Evolutionary conservation across 1,140 invertebrate species (phyloP), one percentile per base, ranked within the genome.

Genomic region (Drosophila santomea): DNA sequence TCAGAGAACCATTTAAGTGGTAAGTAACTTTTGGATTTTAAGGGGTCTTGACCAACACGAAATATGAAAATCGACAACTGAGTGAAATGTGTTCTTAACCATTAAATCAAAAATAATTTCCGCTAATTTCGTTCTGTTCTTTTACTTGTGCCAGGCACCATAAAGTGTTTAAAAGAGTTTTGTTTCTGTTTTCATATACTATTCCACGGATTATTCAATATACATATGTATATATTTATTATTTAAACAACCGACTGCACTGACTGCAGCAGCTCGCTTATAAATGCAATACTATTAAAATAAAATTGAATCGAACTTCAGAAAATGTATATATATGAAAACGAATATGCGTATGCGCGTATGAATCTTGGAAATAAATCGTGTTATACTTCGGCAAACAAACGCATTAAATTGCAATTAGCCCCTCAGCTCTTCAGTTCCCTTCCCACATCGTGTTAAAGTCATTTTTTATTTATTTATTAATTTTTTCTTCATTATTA

Each of bases 331-430:
- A 36, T 14, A 36, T 35, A 74, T 23, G 23, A 36, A 36, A 68
- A 55, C 36, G 44, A 56, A 54, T 44, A 20, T 25, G 14, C 36
- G 15, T 48, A 2, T 71, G 23, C 32, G 28, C 43, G 44, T 51
- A 39, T 52, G 57, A 54, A 76, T 76, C 44, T 74, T 71, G 67
- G 61, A 55, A 58, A 59, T 54, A 77, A 64, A 84, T 79, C 74
- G 72, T 64, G 71, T 85, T 75, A 64, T 74, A 84, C 72, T 78
- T 74, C 74, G 68, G 59, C 80, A 89, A 89, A 80, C 68, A 80
- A 71, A 80, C 59, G 74, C 84, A 90, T 90, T 89, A 78, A 90
- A 90, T 84, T 78, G 77, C 69, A 89, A 90, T 90, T 90, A 84
- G 69, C 56, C 74, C 73, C 64, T 64, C 61, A 51, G 56, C 78